Evolutionary conservation across 2,797 vertebrate genomes (phyloP), one percentile per base, ranked within the genome.

Genomic region (Leptoclinus maculatus): DNA sequence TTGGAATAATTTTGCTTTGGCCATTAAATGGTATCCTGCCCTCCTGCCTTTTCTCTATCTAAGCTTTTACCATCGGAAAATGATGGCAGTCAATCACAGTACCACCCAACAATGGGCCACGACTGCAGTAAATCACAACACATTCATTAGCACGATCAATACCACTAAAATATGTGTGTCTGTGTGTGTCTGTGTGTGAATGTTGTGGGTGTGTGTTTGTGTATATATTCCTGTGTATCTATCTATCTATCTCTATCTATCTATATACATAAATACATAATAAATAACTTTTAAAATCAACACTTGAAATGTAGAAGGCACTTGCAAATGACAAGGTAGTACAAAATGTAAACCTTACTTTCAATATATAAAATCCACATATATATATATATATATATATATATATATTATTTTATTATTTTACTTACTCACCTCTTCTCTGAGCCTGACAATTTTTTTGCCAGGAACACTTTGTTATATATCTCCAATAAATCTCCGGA

Each of bases 111-210:
- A 94, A 92, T 91, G 78, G 87, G 89, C 85, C 89, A 75, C 25
- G 82, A 68, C 89, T 88, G 90, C 91, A 87, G 83, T 95, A 93
- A 94, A 93, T 93, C 91, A 92, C 87, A 86, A 89, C 89, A 91
- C 78, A 79, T 93, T 95, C 91, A 94, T 94, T 90, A 94, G 83
- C 56, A 54, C 83, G 78, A 95, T 95, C 94, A 92, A 95, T 94
- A 94, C 76, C 75, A 78, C 86, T 93, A 87, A 91, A 93, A 90
- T 19, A 32, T 2, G 14, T 17, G 54, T 56, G 11, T 57, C 83
- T 64, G 78, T 78, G 74, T 77, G 69, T 12, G 49, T 41, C 4
- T 54, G 56, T 19, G 66, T 29, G 67, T 59, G 70, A 29, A 81
- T 86, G 72, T 89, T 68, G 82, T 83, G 39, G 12, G 71, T 67